Base-by-base conservation (phyloP, 2,888 invertebrate genomes). In the Coleophora deauratella region DNA sequence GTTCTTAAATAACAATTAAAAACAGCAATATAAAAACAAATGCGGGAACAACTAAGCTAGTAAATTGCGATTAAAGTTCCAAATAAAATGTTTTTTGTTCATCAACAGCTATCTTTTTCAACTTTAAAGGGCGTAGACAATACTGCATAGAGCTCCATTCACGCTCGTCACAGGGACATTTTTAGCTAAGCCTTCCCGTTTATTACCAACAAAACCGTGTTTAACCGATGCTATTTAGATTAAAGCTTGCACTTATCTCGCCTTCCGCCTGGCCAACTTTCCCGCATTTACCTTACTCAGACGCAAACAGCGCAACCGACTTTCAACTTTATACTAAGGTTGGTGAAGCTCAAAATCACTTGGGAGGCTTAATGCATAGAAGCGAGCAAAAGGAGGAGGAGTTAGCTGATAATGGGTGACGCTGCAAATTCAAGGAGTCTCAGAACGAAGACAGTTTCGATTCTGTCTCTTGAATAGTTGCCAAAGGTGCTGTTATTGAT, bases 191-290 rank as follows among this genome's bases (percentile, higher is more conserved):
- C 21, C 21, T 4, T 4, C n/a, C n/a, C 12, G 33, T 35, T 39
- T 38, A 33, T 33, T 37, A 33, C 37, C 32, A 36, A 21, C 21
- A 21, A 41, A 44, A 34, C 52, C 52, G 50, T 53, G 46, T 59
- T 62, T 63, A 56, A 62, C 59, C 50, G 76, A 73, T 78, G 69
- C 72, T 75, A 75, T 81, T 81, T 78, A 77, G 79, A 80, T 82
- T 79, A 79, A 74, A 71, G 65, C 64, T 49, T 57, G 67, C 67
- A 79, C 74, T 80, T 84, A 80, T 80, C 80, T 55, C 57, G 55
- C 66, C 62, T 78, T 79, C 74, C 77, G 72, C 69, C 55, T 68
- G 65, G 66, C 62, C 59, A 67, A 69, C 67, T 71, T 57, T 55
- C 55, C 66, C 60, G 64, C 66, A 62, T 65, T 66, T 64, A 49